phyloP scores from a whole-genome alignment of 2,797 vertebrate species.

The Channa striata region DNA sequence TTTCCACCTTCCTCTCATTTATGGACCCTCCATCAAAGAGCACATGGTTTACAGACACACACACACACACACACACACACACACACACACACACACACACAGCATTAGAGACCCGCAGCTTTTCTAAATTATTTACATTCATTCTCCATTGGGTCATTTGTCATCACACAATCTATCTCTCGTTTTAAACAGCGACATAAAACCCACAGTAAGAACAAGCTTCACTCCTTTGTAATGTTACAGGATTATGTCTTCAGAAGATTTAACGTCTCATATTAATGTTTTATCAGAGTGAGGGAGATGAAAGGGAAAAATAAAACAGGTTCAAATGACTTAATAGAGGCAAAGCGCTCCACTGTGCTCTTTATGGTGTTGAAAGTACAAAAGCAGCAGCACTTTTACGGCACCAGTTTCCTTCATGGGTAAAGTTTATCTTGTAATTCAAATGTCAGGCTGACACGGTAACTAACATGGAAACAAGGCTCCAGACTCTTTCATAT shows the following conservation, averaged over 20 bases:
- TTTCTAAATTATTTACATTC: constrained; percentile 57
- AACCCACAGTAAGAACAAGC: constrained; percentile 16
- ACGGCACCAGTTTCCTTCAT: background rate
- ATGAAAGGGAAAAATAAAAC: constrained; percentile 19
- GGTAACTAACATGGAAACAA: too few species aligned
- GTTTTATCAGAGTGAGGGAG: constrained; percentile 12
- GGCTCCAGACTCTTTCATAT: too few species aligned
- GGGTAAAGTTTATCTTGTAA: background rate
- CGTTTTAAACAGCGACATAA: constrained; percentile 35
- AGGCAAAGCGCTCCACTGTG: constrained; percentile 2
- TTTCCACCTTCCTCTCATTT: constrained; percentile 25
- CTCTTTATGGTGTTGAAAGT: constrained; percentile 10
- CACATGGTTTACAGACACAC: constrained; percentile 26
- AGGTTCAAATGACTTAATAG: constrained; percentile 41
- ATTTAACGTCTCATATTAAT: constrained; percentile 36
- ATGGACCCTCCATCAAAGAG: constrained; percentile 24
- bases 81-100: constrained; percentile 6
- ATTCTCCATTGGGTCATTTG: constrained; percentile 23
- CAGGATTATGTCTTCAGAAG: background rate
- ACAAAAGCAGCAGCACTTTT: background rate
- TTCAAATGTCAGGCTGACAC: background rate
- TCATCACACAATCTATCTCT: constrained; percentile 15
- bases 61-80: background rate
- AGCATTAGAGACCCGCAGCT: constrained; percentile 21
- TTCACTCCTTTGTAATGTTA: constrained; percentile 2